A percentile compares a stretch with the other conserved stretches of the same genome.
Conservation (phyloP, 1,140 invertebrate genomes). For the Drosophila pandora region DNA sequence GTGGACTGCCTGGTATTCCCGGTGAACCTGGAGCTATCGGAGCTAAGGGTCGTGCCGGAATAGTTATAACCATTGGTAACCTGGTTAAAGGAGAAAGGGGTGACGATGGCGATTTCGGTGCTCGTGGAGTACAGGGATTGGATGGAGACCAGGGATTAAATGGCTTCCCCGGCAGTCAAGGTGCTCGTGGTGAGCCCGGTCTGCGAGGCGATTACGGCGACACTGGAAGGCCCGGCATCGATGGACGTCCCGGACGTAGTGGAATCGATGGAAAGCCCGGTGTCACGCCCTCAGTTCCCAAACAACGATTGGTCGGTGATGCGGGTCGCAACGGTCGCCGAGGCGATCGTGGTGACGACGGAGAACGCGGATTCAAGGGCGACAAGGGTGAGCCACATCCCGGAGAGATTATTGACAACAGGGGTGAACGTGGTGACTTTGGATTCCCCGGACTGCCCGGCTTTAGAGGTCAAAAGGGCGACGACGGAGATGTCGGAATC, state of each 20-base stretch:
- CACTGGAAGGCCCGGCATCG: conserved; percentile 83
- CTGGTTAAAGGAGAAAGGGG: conserved; percentile 11
- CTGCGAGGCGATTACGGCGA: conserved; percentile 84
- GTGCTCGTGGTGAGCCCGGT: conserved; percentile 84
- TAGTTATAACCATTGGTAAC: conserved; percentile 6
- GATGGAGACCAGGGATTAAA: conserved; percentile 76
- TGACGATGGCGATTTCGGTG: conserved; percentile 82
- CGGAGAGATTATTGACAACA: conserved; percentile 65
- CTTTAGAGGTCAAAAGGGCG: conserved; percentile 69
- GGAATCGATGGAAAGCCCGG: conserved; percentile 85
- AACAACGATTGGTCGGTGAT: conserved; percentile 84
- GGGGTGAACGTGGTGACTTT: conserved; percentile 62
- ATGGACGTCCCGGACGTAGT: conserved; percentile 84
- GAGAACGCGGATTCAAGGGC: conserved; percentile 85
- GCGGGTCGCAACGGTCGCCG: conserved; percentile 83
- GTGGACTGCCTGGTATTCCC: conserved; percentile 73
- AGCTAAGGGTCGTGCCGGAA: conserved; percentile 62
- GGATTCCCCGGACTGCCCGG: conserved; percentile 69
- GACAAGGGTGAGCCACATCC: conserved; percentile 85
- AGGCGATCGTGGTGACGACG: conserved; percentile 84
- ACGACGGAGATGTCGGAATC: conserved; percentile 52
- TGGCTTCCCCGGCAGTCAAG: conserved; percentile 81
- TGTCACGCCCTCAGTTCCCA: conserved; percentile 67
- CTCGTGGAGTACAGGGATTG: conserved; percentile 84
- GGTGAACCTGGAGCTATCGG: conserved; percentile 75